Evolutionary conservation across 2,888 invertebrate species (phyloP).

Genomic region (Microplitis manilae): DNA sequence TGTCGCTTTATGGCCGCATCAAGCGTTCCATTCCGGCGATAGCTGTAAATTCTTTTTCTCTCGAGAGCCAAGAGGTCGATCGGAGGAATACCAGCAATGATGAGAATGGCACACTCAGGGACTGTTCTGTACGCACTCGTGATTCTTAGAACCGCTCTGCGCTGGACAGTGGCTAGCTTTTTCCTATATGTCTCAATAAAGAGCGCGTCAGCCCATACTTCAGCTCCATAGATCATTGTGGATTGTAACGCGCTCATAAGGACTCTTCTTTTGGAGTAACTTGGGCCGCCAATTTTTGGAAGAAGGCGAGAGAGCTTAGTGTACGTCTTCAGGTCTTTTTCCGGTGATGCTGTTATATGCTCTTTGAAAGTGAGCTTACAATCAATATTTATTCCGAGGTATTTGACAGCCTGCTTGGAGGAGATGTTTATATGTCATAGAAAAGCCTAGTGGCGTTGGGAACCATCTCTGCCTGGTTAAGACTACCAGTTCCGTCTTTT

Average conservation of each 20-base stretch:
- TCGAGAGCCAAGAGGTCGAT: background rate
- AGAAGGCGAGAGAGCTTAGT: background rate
- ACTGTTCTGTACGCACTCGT: background rate
- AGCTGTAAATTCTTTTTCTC: background rate
- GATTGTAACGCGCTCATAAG: background rate
- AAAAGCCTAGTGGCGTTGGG: conserved; percentile 16
- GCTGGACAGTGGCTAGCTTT: background rate
- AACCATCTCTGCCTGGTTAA: background rate
- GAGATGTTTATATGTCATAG: background rate
- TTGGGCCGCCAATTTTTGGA: background rate
- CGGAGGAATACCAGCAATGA: background rate
- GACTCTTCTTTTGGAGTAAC: background rate
- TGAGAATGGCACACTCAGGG: background rate
- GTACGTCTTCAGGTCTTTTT: too few species aligned
- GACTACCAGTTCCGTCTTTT: background rate
- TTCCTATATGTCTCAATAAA: background rate
- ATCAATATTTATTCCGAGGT: background rate
- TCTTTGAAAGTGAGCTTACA: background rate
- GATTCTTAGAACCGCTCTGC: background rate
- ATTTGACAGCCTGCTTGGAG: conserved; percentile 8
- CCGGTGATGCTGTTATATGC: background rate
- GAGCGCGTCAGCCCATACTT: background rate
- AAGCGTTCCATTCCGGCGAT: background rate
- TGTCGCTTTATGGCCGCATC: background rate
- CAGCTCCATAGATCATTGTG: background rate